Evolutionary conservation across 2,888 invertebrate species (phyloP).

Genomic region (Synergus itoensis): DNA sequence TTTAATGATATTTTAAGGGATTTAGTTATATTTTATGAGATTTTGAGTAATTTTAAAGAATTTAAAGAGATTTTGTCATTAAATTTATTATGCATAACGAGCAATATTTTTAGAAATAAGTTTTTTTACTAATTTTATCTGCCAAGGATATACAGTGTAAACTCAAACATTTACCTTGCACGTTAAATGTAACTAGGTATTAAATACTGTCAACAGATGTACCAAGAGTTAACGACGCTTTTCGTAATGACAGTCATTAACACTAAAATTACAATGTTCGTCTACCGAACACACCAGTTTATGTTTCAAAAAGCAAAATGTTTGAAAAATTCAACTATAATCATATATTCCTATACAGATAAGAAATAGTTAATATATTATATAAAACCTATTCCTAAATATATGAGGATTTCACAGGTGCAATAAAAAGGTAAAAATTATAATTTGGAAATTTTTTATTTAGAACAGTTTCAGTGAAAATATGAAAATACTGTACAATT

Average conservation of each 20-base stretch:
- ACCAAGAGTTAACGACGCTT: constrained; percentile 23
- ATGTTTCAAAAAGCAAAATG: not conserved
- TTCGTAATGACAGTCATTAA: constrained; percentile 20
- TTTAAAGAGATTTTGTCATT: too few species aligned
- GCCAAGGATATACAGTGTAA: not conserved
- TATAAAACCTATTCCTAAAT: not conserved
- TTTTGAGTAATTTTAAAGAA: too few species aligned
- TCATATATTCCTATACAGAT: too few species aligned
- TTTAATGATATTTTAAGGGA: too few species aligned
- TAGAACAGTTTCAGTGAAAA: constrained; percentile 16
- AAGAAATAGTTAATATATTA: too few species aligned
- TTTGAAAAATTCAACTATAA: not conserved
- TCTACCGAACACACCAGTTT: not conserved
- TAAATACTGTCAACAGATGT: constrained; percentile 27
- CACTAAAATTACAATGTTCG: constrained; percentile 21
- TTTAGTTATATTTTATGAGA: too few species aligned
- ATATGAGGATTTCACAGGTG: not conserved
- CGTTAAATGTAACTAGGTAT: constrained; percentile 1
- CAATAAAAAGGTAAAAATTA: not conserved
- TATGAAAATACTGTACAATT: constrained; percentile 37
- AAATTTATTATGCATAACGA: too few species aligned
- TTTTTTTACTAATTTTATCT: too few species aligned
- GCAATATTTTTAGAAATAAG: too few species aligned
- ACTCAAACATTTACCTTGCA: not conserved
- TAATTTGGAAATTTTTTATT: constrained; percentile 17